These are phyloP conservation scores for Bathynomus jamesi DNA, from an alignment of 1,140 invertebrate genomes.

Conservation along the genomic window DNA sequence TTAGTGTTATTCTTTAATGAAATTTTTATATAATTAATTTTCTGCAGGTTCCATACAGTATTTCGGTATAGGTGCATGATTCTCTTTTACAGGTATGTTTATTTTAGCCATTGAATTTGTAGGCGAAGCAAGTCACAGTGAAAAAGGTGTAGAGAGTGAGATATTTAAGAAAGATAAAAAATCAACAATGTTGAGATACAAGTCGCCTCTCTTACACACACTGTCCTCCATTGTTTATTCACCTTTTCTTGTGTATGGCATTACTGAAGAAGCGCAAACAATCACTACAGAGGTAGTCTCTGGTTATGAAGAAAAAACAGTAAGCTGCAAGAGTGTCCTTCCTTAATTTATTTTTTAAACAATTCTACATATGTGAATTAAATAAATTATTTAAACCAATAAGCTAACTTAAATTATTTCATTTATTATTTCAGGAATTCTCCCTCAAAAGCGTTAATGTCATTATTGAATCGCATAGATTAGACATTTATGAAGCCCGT, in stretches of 20 bases:
- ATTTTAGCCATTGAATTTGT: not conserved
- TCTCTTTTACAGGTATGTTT: not conserved
- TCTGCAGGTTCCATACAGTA: not conserved
- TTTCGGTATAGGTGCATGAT: not conserved
- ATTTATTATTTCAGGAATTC: not conserved
- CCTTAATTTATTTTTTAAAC: too few species aligned
- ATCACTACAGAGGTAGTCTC: slow-evolving; percentile 68
- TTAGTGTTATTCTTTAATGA: not conserved
- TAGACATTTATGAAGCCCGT: not conserved
- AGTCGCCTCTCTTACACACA: slow-evolving; percentile 59
- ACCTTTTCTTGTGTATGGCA: slow-evolving; percentile 64
- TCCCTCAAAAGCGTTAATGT: not conserved
- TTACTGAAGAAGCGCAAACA: slow-evolving; percentile 70
- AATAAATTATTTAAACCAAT: too few species aligned
- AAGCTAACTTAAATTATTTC: too few species aligned
- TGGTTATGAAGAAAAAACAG: slow-evolving; percentile 71
- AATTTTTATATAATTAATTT: not conserved
- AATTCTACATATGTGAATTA: too few species aligned
- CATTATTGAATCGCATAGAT: not conserved
- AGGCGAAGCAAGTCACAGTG: not conserved
- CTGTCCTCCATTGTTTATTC: slow-evolving; percentile 61
- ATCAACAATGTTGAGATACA: slow-evolving; percentile 72
- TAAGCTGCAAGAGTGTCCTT: too few species aligned
- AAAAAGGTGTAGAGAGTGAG: not conserved
- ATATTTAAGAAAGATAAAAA: not conserved